These are phyloP conservation scores for Mirza zaza DNA, from an alignment of 2,113 vertebrate genomes.

Conservation along the genomic window DNA sequence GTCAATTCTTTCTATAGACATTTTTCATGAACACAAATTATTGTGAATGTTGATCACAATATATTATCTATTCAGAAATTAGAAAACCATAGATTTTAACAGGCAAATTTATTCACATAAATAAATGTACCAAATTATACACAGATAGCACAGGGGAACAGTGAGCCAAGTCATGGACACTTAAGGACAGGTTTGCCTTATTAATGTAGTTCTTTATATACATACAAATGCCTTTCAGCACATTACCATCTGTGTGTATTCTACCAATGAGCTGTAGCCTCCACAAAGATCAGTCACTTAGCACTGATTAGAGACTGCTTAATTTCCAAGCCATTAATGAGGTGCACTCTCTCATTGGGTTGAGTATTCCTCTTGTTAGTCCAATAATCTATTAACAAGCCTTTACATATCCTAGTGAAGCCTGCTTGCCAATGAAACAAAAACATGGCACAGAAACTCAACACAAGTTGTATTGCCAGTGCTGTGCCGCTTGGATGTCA, in stretches of 20 bases:
- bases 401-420: conserved; percentile 55
- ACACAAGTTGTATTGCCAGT: background rate
- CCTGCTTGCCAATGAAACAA: conserved; percentile 38
- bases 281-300: conserved; percentile 80
- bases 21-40: conserved; percentile 74
- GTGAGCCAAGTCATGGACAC: conserved; percentile 52
- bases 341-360: conserved; percentile 63
- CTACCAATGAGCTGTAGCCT: conserved; percentile 83
- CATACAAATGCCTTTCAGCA: conserved; percentile 80
- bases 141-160: conserved; percentile 65
- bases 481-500: background rate
- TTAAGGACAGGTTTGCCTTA: conserved; percentile 73
- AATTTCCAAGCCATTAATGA: conserved; percentile 84
- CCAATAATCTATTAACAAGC: conserved; percentile 63
- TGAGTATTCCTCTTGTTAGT: conserved; percentile 76
- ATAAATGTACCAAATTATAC: conserved; percentile 75
- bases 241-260: conserved; percentile 83
- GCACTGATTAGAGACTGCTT: conserved; percentile 80
- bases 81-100: conserved; percentile 67
- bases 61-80: conserved; percentile 56
- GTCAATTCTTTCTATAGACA: conserved; percentile 54
- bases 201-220: conserved; percentile 75
- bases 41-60: conserved; percentile 72
- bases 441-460: background rate
- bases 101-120: conserved; percentile 75